Evolutionary conservation across 2,797 vertebrate genomes (phyloP).

Genomic region (Thaleichthys pacificus): DNA sequence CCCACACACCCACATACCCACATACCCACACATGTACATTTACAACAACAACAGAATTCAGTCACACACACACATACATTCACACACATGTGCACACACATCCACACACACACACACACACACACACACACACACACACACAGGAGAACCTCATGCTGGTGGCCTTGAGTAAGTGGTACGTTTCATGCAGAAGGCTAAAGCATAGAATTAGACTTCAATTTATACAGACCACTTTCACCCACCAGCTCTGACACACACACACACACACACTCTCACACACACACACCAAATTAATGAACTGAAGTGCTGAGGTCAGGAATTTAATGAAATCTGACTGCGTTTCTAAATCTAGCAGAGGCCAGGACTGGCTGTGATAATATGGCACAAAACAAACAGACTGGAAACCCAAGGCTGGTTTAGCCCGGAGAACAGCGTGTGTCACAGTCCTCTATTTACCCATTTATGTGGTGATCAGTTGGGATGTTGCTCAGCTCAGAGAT

Average conservation of each 20-base stretch:
- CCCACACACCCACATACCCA: no score
- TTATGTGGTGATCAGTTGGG: background rate
- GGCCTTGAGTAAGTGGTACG: no score
- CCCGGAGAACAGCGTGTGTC: background rate
- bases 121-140: background rate
- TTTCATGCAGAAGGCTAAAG: background rate
- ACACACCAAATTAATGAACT: background rate
- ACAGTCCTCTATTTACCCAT: background rate
- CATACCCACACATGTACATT: background rate
- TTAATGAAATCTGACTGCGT: constrained; percentile 8
- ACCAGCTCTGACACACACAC: background rate
- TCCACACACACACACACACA: constrained; percentile 16
- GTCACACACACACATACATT: background rate
- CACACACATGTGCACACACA: constrained; percentile 12
- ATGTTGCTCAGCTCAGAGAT: background rate
- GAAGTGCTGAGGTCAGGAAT: constrained; percentile 10
- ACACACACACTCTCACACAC: background rate
- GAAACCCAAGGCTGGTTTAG: background rate
- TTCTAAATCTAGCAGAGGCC: constrained; percentile 5
- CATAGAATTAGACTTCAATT: background rate
- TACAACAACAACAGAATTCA: no score
- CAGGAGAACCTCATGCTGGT: no score
- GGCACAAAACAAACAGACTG: background rate
- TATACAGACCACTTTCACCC: background rate
- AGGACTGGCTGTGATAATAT: background rate